A percentile compares a stretch with the other conserved stretches of the same genome.
phyloP scores from a whole-genome alignment of 2,797 vertebrate species.

The Ibycter americanus region DNA sequence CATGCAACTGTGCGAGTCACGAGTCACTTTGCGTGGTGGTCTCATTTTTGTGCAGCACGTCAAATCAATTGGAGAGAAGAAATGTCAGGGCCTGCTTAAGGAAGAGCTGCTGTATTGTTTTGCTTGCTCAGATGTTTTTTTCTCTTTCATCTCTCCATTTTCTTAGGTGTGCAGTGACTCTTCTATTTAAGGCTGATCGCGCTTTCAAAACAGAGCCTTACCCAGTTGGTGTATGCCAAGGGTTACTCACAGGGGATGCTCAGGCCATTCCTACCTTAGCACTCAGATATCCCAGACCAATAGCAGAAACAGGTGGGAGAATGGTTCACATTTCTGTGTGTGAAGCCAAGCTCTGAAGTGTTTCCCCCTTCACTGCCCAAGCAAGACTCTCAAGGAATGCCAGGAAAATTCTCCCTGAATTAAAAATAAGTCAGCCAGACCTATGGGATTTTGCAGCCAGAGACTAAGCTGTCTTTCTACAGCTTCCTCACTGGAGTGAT shows the following conservation, averaged over 20 bases:
- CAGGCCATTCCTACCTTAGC: not conserved
- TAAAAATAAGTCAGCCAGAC: not conserved
- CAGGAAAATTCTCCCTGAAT: constrained; percentile 8
- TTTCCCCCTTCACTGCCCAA: not conserved
- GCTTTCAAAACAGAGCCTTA: not conserved
- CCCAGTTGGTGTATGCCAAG: not conserved
- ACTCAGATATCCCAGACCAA: not conserved
- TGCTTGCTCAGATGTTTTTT: not conserved
- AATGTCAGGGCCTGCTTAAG: not conserved
- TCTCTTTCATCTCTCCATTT: not conserved
- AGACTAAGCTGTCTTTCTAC: not conserved
- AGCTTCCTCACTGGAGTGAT: not conserved
- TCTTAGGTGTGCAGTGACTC: not conserved
- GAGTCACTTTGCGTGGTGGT: not conserved
- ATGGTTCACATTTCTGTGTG: not conserved
- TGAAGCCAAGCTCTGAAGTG: not conserved
- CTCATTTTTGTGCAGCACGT: not conserved
- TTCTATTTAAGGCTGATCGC: not conserved
- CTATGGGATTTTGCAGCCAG: not conserved
- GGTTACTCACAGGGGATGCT: not conserved
- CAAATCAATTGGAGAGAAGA: not conserved
- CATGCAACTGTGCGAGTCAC: not conserved
- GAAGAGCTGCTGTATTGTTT: not conserved
- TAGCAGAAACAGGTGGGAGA: not conserved
- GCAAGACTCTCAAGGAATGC: not conserved